Evolutionary conservation across 2,797 vertebrate species (phyloP).

Genomic region (Neosilurus hyrtlii): DNA sequence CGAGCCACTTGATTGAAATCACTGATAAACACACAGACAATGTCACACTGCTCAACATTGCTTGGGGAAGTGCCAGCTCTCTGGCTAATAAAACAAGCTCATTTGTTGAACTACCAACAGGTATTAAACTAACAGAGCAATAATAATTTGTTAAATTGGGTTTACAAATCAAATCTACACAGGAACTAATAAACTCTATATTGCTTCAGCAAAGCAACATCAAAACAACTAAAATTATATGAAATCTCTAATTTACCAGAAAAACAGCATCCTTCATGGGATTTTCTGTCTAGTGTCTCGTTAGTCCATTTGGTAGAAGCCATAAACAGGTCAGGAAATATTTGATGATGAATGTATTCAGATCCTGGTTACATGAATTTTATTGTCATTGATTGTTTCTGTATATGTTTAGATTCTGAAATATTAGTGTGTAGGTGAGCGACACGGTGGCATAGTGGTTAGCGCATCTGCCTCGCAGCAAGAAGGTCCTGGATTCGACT

Average conservation of each 20-base stretch:
- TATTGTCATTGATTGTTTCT: neutral
- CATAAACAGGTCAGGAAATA: conserved; percentile 10
- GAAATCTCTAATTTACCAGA: neutral
- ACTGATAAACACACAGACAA: neutral
- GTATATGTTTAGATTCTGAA: neutral
- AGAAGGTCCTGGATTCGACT: too few species aligned
- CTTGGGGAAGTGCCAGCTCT: conserved; percentile 6
- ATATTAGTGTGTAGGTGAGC: too few species aligned
- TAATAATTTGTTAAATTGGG: neutral
- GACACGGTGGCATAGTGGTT: too few species aligned
- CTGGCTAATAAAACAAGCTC: neutral
- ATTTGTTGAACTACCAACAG: neutral
- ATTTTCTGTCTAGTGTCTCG: neutral
- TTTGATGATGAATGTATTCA: neutral
- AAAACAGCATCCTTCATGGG: neutral
- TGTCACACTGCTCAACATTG: neutral
- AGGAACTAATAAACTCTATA: neutral
- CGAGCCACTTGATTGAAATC: neutral
- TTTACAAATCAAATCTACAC: neutral
- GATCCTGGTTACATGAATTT: neutral
- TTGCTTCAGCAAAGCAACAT: neutral
- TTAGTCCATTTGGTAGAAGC: neutral
- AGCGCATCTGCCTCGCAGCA: too few species aligned
- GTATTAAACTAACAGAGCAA: neutral
- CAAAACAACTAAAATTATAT: neutral